Evolutionary conservation across 2,113 vertebrate species (phyloP).

Genomic region (Pseudorhombus dupliciocellatus): DNA sequence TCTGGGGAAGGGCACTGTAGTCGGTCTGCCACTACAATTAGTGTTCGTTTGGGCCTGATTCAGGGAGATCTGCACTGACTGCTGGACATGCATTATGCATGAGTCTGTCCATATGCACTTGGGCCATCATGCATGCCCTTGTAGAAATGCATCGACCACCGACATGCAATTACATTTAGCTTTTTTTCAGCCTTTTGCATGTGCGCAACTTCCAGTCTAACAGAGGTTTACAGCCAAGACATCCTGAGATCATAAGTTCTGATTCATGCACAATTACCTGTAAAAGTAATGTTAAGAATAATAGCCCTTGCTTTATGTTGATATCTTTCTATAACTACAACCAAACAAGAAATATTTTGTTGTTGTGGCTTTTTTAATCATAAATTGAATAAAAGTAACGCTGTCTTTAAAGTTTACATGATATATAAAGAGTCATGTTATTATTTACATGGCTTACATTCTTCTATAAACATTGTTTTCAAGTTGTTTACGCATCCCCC

Average conservation of each 20-base stretch:
- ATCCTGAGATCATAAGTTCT: not conserved
- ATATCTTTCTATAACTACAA: not conserved
- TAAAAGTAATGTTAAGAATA: not conserved
- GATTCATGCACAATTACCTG: not conserved
- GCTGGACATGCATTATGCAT: slow-evolving; percentile 95
- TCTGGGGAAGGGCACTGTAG: slow-evolving; percentile 66
- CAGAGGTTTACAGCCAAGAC: slow-evolving; percentile 20
- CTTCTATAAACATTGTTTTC: too few species aligned
- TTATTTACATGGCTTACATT: too few species aligned
- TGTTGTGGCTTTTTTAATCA: too few species aligned
- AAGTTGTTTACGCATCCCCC: not conserved
- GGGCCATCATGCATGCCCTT: slow-evolving; percentile 91
- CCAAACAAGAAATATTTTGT: too few species aligned
- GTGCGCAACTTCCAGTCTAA: slow-evolving; percentile 30
- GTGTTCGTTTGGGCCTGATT: slow-evolving; percentile 86
- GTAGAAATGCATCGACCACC: slow-evolving; percentile 72
- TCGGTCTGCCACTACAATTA: slow-evolving; percentile 91
- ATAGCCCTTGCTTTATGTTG: slow-evolving; percentile 1
- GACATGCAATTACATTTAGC: slow-evolving; percentile 68
- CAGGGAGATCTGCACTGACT: slow-evolving; percentile 84
- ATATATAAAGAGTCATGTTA: too few species aligned
- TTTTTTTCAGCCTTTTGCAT: slow-evolving; percentile 44
- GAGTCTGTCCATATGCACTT: slow-evolving; percentile 90
- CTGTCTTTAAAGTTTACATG: too few species aligned
- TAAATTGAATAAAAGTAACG: too few species aligned